Base-by-base conservation (phyloP, 2,888 invertebrate genomes). In the Alentia gelatinosa region DNA sequence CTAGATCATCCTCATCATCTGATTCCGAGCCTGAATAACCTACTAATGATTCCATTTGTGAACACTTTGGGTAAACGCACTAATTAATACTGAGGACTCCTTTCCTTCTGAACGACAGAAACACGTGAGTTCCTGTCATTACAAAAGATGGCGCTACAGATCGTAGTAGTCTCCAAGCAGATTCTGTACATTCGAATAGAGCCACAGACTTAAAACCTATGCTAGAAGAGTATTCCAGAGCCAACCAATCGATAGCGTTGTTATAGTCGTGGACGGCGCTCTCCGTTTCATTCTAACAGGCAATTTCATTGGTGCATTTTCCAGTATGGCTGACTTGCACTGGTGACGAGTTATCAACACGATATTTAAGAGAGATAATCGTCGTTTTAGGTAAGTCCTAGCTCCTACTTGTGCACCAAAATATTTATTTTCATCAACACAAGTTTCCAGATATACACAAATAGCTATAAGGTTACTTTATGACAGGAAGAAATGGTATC, bases 281-380 rank as follows among this genome's bases (percentile, higher is more conserved):
- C 56, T 56, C n/a, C 37, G 79, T 19, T 12, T 23, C 23, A 23
- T 9, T 79, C 3, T 35, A 35, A 79, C 19, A 19, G 15, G 79
- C 79, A 79, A 35, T 79, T 37, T 79, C 79, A 79, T 79, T 79
- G 79, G 79, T 37, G 37, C 12, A 35, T 37, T 1, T 23, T 79
- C 79, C 79, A 79, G 79, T 79, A 79, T 79, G 79, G 79, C 79
- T 19, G 79, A 23, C 79, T 35, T n/a, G 23, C n/a, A 37, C 26
- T 79, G 79, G 4, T 79, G 79, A 79, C 79, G 79, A 79, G 9
- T 79, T 12, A 26, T 79, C 79, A 79, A 79, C 79, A 79, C 79
- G 15, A 39, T 37, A 23, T 79, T 37, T n/a, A 37, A 37, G 26
- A 12, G 79, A 26, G 12, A 79, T 26, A 79, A 79, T 79, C 39